Evolutionary conservation across 2,113 vertebrate species (phyloP), one percentile per base, ranked within the genome.

Genomic region (Engystomops pustulosus): DNA sequence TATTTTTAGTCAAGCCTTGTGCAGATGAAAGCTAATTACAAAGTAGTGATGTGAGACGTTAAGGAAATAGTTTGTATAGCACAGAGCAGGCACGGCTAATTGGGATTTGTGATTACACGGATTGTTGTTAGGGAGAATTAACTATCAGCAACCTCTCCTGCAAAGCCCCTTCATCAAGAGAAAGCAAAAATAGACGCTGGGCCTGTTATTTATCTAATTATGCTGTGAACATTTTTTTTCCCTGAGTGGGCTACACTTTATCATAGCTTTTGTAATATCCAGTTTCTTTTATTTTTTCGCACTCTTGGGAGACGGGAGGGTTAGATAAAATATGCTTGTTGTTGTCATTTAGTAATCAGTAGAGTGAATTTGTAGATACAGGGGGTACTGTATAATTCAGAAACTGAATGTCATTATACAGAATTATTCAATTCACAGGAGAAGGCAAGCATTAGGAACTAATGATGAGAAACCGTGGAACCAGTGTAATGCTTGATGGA

Each of bases 91-190:
- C 95, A 92, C 90, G 91, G 94, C 95, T 98, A 98, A 99, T 98
- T 98, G 96, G 96, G 95, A 95, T 96, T 92, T 96, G 96, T 98
- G 97, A 99, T 99, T 99, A 98, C 97, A 95, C 95, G 95, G 95
- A 95, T 95, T 96, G 96, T 95, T 95, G 96, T 96, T 97, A 95
- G 95, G 93, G 94, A 93, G 96, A 96, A 97, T 98, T 96, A 97
- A 95, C 94, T 95, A 96, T 94, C 95, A 97, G 95, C 96, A 96
- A 92, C 95, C 95, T 96, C 92, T 94, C 94, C 95, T 94, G 95
- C 94, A 95, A 93, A 92, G 95, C 95, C 96, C 94, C 96, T 85
- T 98, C 96, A 96, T 91, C 94, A 94, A 93, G 94, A 90, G 93
- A 93, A 93, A 92, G 94, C 95, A 95, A 94, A 95, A 95, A 96